Conservation (phyloP, 1,140 invertebrate species). For the Pinna nobilis region DNA sequence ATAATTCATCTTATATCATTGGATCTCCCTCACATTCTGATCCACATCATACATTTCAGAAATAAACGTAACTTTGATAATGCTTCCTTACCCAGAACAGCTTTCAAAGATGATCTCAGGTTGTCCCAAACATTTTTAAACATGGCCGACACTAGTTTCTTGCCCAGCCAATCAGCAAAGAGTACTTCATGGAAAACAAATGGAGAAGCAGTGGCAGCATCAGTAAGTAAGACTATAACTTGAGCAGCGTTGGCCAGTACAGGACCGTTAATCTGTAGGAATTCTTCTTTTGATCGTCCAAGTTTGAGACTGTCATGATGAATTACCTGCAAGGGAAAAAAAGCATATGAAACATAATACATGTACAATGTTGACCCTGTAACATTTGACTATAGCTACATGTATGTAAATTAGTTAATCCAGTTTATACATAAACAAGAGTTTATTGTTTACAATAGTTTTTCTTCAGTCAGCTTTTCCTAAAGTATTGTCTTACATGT, state of each 20-base stretch:
- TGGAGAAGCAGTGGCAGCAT: conserved; percentile 59
- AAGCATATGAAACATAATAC: too few species aligned
- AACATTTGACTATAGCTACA: too few species aligned
- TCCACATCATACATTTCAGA: neutral
- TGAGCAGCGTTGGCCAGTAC: conserved; percentile 64
- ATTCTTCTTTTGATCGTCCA: conserved; percentile 71
- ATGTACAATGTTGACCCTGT: too few species aligned
- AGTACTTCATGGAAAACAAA: conserved; percentile 72
- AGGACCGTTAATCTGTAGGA: conserved; percentile 70
- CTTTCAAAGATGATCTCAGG: conserved; percentile 64
- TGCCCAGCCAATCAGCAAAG: conserved; percentile 73
- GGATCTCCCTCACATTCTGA: neutral
- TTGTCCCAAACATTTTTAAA: conserved; percentile 70
- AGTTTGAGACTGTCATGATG: conserved; percentile 71
- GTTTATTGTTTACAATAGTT: too few species aligned
- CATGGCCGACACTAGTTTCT: conserved; percentile 70
- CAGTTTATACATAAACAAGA: too few species aligned
- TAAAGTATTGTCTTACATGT: too few species aligned
- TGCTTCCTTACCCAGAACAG: conserved; percentile 64
- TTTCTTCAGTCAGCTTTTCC: too few species aligned
- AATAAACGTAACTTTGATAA: neutral
- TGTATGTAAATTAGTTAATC: too few species aligned
- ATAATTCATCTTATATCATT: neutral
- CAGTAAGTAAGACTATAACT: conserved; percentile 69
- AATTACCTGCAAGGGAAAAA: conserved; percentile 57